phyloP scores from a whole-genome alignment of 1,140 invertebrate species.

The Papilio dardanus region DNA sequence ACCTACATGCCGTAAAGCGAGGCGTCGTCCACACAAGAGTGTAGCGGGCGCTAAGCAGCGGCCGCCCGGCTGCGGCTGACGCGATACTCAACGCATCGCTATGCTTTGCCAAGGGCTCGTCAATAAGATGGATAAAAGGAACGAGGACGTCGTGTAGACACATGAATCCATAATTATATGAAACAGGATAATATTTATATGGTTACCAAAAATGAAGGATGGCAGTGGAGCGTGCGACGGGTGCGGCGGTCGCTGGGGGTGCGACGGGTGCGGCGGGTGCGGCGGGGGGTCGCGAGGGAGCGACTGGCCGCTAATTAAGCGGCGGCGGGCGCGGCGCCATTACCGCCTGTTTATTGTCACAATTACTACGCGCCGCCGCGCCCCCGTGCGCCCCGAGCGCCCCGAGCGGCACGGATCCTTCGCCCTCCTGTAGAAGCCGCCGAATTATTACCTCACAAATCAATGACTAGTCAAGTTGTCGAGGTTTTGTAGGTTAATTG shows the following conservation, averaged over 20 bases:
- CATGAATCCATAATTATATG: not conserved
- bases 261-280: conserved; percentile 37
- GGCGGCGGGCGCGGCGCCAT: conserved; percentile 61
- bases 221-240: conserved; percentile 35
- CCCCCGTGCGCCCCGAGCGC: conserved; percentile 33
- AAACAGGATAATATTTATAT: conserved; percentile 27
- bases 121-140: not conserved
- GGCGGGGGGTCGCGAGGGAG: conserved; percentile 31
- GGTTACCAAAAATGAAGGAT: conserved; percentile 36
- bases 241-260: conserved; percentile 34
- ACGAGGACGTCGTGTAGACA: not conserved
- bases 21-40: not conserved
- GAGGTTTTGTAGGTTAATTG: not conserved
- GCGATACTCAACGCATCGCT: not conserved
- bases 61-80: not conserved
- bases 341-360: conserved; percentile 70
- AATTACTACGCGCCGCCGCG: conserved; percentile 53
- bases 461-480: not conserved
- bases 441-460: conserved; percentile 14
- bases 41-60: not conserved
- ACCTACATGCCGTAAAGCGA: too few species aligned
- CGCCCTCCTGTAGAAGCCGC: conserved; percentile 29
- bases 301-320: conserved; percentile 63
- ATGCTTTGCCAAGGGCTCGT: not conserved
- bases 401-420: conserved; percentile 31